phyloP scores from a whole-genome alignment of 2,113 vertebrate genomes.

The Saguinus imperator region DNA sequence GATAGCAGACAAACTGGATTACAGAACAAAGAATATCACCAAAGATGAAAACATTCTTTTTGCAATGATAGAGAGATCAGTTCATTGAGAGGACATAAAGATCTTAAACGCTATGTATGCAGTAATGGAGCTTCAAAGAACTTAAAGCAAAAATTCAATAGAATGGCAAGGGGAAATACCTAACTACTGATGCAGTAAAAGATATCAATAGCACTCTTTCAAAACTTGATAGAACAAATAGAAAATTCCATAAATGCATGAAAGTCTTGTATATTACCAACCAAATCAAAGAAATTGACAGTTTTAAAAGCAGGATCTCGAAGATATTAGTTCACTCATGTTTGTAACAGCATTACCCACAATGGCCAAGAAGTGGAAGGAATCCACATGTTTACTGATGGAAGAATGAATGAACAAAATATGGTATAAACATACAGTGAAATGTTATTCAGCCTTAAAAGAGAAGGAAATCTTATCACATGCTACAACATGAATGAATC shows the following conservation, averaged over 20 bases:
- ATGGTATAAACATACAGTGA: no score
- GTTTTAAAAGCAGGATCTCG: no score
- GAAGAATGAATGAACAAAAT: no score
- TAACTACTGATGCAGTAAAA: neutral
- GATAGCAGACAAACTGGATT: neutral
- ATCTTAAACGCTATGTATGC: neutral
- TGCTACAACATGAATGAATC: no score
- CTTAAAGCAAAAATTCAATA: no score
- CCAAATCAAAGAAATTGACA: neutral
- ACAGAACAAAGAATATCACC: neutral
- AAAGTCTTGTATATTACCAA: neutral
- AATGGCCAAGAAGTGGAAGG: no score
- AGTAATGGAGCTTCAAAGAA: neutral
- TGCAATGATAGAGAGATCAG: neutral
- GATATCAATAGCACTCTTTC: neutral
- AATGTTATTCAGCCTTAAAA: no score
- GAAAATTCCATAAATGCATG: neutral
- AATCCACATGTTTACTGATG: no score
- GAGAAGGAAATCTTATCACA: no score
- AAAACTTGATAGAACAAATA: neutral
- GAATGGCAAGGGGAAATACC: no score
- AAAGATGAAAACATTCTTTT: neutral
- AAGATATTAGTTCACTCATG: no score
- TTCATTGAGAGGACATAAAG: neutral
- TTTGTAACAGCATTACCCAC: no score